These are phyloP conservation scores for Bombus turneri DNA, from an alignment of 1,140 invertebrate species.

Conservation along the genomic window DNA sequence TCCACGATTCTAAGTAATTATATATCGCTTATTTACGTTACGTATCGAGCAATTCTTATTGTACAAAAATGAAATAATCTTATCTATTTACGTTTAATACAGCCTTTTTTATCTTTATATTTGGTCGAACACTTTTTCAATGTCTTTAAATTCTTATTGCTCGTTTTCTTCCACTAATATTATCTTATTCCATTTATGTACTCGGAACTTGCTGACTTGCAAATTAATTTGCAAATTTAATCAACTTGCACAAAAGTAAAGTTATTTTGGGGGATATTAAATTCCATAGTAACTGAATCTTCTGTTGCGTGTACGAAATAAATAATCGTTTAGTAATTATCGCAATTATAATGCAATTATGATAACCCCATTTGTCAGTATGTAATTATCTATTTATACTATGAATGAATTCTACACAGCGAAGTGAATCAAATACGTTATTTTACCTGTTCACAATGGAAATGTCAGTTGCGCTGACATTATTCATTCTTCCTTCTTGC, in stretches of 20 bases:
- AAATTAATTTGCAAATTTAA: not conserved
- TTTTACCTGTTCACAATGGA: not conserved
- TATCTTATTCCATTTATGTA: too few relatives aligned
- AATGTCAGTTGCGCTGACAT: not conserved
- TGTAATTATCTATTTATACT: too few relatives aligned
- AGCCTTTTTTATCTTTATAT: too few relatives aligned
- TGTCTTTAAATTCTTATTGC: not conserved
- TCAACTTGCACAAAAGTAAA: too few relatives aligned
- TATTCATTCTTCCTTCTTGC: not conserved
- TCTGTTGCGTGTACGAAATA: too few relatives aligned
- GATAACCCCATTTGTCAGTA: too few relatives aligned
- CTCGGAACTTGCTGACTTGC: not conserved
- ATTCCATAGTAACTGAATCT: too few relatives aligned
- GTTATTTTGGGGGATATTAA: rapidly evolving
- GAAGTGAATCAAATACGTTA: not conserved
- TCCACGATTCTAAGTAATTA: too few relatives aligned
- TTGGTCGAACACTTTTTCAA: rapidly evolving
- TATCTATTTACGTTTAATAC: not conserved
- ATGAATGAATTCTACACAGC: too few relatives aligned
- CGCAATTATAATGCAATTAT: too few relatives aligned
- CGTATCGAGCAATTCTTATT: not conserved
- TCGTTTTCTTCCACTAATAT: rapidly evolving
- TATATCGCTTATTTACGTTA: too few relatives aligned
- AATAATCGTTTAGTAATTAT: too few relatives aligned
- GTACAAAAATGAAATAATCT: not conserved